Base-by-base conservation (phyloP, 2,113 vertebrate species). In the Clarias macrocephalus region DNA sequence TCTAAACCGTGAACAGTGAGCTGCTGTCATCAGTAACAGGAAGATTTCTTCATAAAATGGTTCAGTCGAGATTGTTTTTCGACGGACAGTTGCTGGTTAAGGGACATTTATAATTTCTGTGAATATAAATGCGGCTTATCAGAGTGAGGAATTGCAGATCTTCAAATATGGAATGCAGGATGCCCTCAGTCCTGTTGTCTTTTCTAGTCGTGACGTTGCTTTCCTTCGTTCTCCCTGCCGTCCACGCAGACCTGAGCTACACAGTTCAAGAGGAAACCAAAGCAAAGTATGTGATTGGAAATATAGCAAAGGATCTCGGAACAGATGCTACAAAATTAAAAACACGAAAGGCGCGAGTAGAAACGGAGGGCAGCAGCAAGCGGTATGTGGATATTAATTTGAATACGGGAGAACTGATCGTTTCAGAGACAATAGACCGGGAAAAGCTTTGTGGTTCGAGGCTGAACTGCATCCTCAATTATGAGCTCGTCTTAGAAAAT, bases 221-320 rank as follows among this genome's bases (percentile, higher is more conserved):
- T 28, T 21, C 3, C 79, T 25, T 73, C 37, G 59, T 42, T 12
- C 65, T 6, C 15, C 56, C 65, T 83, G 16, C 5, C 52, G 82
- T 82, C 19, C 3, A 23, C 0, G 90, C 89, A 62, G 91, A 92
- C 52, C 83, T 95, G 89, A 92, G 89, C 42, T 94, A 94, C 85
- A 92, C 91, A 33, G 86, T 94, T 90, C 91, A 92, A 1, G 93
- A 96, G 90, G 94, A 92, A 86, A 93, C 90, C 75, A 92, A 92
- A 11, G 86, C 90, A 70, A 92, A 90, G 6, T 63, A 92, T 88
- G 92, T 93, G 84, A 92, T 96, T 37, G 95, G 92, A 52, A 93
- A 93, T 59, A 66, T 94, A 6, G 90, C 94, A 7, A 92, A 95
- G 80, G 95, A 96, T 92, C 88, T 97, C 85, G 95, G 94, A 70